Evolutionary conservation across 2,888 invertebrate genomes (phyloP), one percentile per base, ranked within the genome.

Genomic region (Zelleria hepariella): DNA sequence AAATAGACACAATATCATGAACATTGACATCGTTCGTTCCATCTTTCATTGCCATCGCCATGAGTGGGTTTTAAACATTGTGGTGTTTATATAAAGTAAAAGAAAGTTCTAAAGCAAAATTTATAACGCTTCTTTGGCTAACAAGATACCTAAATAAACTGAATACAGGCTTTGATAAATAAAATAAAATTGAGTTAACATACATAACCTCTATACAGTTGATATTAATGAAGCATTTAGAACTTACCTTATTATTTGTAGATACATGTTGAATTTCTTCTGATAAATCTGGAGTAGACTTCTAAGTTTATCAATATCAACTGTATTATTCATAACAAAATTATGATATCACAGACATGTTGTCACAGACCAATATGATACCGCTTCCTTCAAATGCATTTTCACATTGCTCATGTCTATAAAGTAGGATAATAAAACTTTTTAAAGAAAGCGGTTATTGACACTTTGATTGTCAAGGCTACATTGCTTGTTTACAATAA

Each of bases 1-100:
- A n/a, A n/a, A n/a, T n/a, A 42, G 32, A 42, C 32, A 71, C 70
- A 74, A 74, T 76, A 77, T 52, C 48, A 48, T 25, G 25, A 21
- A 32, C 58, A 48, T 20, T 25, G 24, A 15, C 54, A 57, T 74
- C 70, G 70, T 78, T 78, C 85, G 83, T 85, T 84, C 85, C 85
- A 83, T 82, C 73, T 82, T 76, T 75, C 75, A 80, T 76, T 75
- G 72, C 78, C 54, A 53, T n/a, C 53, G 49, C 20, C n/a, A 49
- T 20, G 20, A 21, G 20, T 49, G 49, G 20, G 2, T 49, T 49
- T 49, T 21, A 18, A 7, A 48, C 10, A 7, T 32, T 7, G 18
- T 49, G 18, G 7, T 5, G 20, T 18, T 20, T 5, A 18, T 20
- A 49, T n/a, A 21, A 49, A n/a, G 5, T 49, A n/a, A 20, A 49